A percentile compares a stretch with the other conserved stretches of the same genome.
Conservation (phyloP, 2,888 invertebrate genomes). For the Zelleria hepariella region DNA sequence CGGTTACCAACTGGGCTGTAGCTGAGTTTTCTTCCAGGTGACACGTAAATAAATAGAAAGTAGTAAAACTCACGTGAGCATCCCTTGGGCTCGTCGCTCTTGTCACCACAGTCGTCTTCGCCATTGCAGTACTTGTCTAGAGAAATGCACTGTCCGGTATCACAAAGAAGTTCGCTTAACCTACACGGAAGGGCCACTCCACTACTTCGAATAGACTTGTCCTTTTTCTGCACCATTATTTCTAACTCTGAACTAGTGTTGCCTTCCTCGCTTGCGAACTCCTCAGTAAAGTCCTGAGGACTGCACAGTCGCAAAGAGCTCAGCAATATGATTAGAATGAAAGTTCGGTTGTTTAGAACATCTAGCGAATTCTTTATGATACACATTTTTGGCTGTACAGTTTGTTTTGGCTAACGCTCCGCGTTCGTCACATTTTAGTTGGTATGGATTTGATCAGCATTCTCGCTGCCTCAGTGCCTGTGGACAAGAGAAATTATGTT, state of each 20-base stretch:
- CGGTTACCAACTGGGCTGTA: not conserved
- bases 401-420: not conserved
- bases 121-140: constrained; percentile 84
- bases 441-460: not conserved
- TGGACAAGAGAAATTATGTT: not conserved
- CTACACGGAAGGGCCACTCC: constrained; percentile 53
- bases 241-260: constrained; percentile 35
- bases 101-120: constrained; percentile 82
- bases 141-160: constrained; percentile 78
- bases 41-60: too few relatives aligned
- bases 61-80: constrained; percentile 80
- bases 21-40: too few relatives aligned
- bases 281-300: constrained; percentile 59
- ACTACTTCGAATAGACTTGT: constrained; percentile 38
- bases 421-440: constrained; percentile 5
- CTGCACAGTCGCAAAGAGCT: constrained; percentile 57
- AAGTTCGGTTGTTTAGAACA: constrained; percentile 49
- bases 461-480: constrained; percentile 3
- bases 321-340: constrained; percentile 55
- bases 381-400: constrained; percentile 43
- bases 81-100: constrained; percentile 80
- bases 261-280: constrained; percentile 52
- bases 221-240: constrained; percentile 41
- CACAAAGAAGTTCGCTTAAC: constrained; percentile 74
- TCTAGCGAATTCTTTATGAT: constrained; percentile 44